Evolutionary conservation across 2,797 vertebrate species (phyloP).

Genomic region (Anomalospiza imberbis): DNA sequence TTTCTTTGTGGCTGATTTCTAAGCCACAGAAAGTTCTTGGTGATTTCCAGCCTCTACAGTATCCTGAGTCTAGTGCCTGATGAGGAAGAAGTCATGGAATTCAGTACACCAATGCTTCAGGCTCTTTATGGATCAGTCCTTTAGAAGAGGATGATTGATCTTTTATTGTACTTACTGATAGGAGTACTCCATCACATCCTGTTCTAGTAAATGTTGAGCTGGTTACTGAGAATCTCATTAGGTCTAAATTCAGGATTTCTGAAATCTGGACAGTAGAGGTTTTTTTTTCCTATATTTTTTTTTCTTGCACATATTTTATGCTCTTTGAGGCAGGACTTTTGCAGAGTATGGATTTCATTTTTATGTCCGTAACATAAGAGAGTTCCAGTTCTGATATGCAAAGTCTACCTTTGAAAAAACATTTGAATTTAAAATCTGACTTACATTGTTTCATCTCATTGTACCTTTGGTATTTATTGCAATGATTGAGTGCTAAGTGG

Average conservation of each 20-base stretch:
- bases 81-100: background rate
- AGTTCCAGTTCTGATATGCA: background rate
- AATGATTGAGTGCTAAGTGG: background rate
- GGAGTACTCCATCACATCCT: background rate
- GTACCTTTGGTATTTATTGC: background rate
- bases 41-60: background rate
- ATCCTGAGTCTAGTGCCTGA: background rate
- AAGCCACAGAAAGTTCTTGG: background rate
- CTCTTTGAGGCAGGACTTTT: background rate
- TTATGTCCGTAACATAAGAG: background rate
- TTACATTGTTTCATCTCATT: background rate
- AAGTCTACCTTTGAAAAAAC: background rate
- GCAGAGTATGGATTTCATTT: background rate
- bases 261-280: background rate
- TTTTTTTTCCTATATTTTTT: background rate
- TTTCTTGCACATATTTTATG: background rate
- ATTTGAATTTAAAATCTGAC: background rate
- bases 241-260: background rate
- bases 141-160: background rate
- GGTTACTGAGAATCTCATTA: background rate
- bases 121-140: background rate
- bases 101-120: background rate
- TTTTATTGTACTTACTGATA: background rate
- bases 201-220: background rate
- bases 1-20: background rate